Evolutionary conservation across 1,140 invertebrate species (phyloP).

Genomic region (Cherax destructor): DNA sequence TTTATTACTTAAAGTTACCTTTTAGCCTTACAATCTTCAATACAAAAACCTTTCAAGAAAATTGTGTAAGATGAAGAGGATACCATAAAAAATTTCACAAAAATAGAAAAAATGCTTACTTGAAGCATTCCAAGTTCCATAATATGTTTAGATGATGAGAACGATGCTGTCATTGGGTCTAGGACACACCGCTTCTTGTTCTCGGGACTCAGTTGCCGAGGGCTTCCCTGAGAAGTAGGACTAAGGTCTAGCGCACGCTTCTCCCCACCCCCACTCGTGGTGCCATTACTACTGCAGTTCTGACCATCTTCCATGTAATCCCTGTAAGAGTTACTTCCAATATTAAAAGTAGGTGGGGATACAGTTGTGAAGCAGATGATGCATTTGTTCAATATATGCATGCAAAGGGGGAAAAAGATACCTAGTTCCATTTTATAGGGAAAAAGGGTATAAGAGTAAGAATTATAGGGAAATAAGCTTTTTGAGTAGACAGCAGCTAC

Average conservation of each 20-base stretch:
- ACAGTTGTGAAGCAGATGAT: too few relatives aligned
- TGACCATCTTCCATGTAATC: slow-evolving; percentile 38
- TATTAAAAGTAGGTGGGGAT: background rate
- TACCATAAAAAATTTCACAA: too few relatives aligned
- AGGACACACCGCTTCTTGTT: slow-evolving; percentile 58
- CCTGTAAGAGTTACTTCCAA: slow-evolving; percentile 6
- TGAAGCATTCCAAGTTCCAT: background rate
- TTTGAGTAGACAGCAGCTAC: too few relatives aligned
- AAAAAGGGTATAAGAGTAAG: too few relatives aligned
- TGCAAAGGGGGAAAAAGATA: too few relatives aligned
- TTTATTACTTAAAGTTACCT: too few relatives aligned
- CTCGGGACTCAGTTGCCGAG: slow-evolving; percentile 45
- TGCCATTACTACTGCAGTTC: slow-evolving; percentile 2
- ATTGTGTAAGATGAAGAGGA: too few relatives aligned
- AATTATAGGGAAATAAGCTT: too few relatives aligned
- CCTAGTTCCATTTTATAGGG: too few relatives aligned
- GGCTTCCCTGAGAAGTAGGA: background rate
- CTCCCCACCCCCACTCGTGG: slow-evolving; percentile 47
- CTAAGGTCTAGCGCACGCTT: slow-evolving; percentile 61
- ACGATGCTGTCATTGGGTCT: slow-evolving; percentile 50
- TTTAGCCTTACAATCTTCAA: too few relatives aligned
- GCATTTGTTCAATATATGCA: too few relatives aligned
- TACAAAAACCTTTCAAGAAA: too few relatives aligned
- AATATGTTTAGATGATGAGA: slow-evolving; percentile 57
- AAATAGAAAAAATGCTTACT: background rate